Percentiles rank a stretch among this genome's conserved stretches.
Evolutionary conservation across 2,113 vertebrate genomes (phyloP).

Genomic region (Pseudorectes ferrugineus): DNA sequence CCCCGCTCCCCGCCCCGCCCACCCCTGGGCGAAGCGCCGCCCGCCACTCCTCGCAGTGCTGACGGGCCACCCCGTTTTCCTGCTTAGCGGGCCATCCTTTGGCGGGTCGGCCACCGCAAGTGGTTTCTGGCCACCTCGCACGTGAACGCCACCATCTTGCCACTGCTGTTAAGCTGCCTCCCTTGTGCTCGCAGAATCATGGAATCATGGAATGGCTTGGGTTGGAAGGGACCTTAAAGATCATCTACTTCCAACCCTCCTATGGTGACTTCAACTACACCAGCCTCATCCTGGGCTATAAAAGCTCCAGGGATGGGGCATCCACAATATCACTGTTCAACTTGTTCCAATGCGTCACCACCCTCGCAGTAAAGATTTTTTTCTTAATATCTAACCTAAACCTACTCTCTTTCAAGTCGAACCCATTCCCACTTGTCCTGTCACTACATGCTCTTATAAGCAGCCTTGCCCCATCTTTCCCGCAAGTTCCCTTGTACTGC

Average conservation of each 20-base stretch:
- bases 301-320: background rate
- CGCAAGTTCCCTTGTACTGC: background rate
- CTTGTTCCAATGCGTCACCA: background rate
- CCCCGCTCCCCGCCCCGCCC: too few species aligned
- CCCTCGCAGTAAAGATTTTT: background rate
- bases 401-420: background rate
- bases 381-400: background rate
- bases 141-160: background rate
- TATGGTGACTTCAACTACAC: background rate
- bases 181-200: background rate
- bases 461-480: background rate
- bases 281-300: background rate
- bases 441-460: too few species aligned
- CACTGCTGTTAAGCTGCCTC: background rate
- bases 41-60: background rate
- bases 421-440: background rate
- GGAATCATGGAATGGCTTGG: background rate
- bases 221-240: background rate
- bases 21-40: too few species aligned
- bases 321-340: background rate
- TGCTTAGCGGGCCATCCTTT: rapidly evolving
- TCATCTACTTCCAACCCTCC: background rate
- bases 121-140: rapidly evolving
- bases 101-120: rapidly evolving
- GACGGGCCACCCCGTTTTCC: rapidly evolving